Conservation (phyloP, 1,140 invertebrate genomes). For the Amphibalanus amphitrite region DNA sequence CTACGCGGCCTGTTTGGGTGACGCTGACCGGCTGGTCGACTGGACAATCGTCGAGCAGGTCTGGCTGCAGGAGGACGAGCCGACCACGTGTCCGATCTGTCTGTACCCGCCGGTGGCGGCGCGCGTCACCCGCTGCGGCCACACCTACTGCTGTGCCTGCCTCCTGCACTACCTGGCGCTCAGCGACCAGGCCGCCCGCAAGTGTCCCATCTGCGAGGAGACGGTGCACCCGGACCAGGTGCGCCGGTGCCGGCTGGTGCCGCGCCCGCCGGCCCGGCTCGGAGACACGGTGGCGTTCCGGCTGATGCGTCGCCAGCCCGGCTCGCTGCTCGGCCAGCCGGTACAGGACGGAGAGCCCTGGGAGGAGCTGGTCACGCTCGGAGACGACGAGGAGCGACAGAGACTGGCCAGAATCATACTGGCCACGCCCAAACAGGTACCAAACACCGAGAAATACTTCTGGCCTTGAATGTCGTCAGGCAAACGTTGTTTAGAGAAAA, state of each 20-base stretch:
- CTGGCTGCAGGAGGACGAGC: background rate
- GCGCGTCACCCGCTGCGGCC: constrained; percentile 85
- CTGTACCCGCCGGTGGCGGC: constrained; percentile 60
- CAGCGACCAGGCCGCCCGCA: constrained; percentile 52
- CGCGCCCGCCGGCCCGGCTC: background rate
- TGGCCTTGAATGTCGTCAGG: too few relatives aligned
- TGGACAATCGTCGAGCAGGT: constrained; percentile 68
- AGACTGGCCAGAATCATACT: background rate
- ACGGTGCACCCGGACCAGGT: constrained; percentile 40
- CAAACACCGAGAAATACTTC: too few relatives aligned
- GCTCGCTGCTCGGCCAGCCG: constrained; percentile 53
- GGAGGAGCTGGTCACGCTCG: background rate
- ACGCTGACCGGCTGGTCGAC: constrained; percentile 76
- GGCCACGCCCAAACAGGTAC: background rate
- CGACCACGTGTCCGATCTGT: constrained; percentile 51
- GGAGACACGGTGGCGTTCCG: background rate
- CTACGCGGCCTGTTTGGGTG: constrained; percentile 22
- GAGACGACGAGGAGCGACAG: background rate
- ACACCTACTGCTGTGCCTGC: constrained; percentile 91
- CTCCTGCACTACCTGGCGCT: constrained; percentile 78
- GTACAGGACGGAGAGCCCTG: background rate
- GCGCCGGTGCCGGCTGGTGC: background rate
- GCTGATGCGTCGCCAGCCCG: constrained; percentile 59
- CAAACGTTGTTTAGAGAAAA: background rate
- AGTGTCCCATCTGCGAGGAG: constrained; percentile 77